Base-by-base conservation (phyloP, 2,113 vertebrate species). In the Cyanoramphus novaezelandiae region DNA sequence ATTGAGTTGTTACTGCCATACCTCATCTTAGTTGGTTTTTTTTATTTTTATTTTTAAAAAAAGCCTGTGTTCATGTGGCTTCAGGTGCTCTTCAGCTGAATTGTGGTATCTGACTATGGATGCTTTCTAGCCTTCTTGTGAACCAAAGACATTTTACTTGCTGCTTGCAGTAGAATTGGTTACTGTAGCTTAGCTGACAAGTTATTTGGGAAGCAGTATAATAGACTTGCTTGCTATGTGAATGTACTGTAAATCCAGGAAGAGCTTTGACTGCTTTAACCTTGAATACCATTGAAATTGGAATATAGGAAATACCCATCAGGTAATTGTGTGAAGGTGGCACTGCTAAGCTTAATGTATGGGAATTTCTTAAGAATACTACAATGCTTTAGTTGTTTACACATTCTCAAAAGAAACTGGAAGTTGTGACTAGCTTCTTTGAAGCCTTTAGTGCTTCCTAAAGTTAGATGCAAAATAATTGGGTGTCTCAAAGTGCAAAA, bases 31-130 rank as follows among this genome's bases (percentile, higher is more conserved):
- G 68, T 35, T 44, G 14, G 41, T 55, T 57, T 44, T 44, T 43
- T 43, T 17, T 11, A 11, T 39, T 39, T 39, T 39, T 39, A 9
- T 39, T 39, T 39, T 12, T 39, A 52, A 23, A 12, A 70, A 33
- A 31, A 53, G 5, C 19, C 8, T 49, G 0, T 2, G 1, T 67
- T 89, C 3, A 1, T 25, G 13, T 64, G 55, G 33, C 25, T 80
- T 64, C 6, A 65, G 28, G 55, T 59, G 69, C 57, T 85, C 20
- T 27, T 90, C 65, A 79, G 50, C 96, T 86, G 70, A 64, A 53
- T n/a, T 57, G 33, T 72, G n/a, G 11, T 86, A 10, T 53, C 75
- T 71, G 41, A 18, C 64, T 75, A 1, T 5, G 63, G 49, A 7
- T 71, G 39, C 16, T 86, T 82, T 82, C 33, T 55, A 68, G 31